Base-by-base conservation (phyloP, 2,113 vertebrate species). In the Menura novaehollandiae region DNA sequence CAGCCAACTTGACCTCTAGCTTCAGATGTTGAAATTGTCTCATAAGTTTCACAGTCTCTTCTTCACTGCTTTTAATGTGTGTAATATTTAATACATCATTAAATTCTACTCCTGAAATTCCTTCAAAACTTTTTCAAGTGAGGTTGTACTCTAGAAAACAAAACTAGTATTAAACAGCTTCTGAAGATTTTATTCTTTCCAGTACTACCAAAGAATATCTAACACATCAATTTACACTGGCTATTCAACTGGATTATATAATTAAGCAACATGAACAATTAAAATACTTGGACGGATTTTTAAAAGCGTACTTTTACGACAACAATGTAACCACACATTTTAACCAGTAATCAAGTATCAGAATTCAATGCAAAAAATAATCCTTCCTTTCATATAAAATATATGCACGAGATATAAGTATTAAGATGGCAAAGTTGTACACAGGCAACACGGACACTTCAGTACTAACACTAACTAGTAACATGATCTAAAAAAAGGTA, bases 71-170 rank as follows among this genome's bases (percentile, higher is more conserved):
- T 93, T 98, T 98, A 93, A 99, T 99, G 89, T 99, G 98, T 33
- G 98, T 99, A 79, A 99, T 99, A 84, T 99, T 99, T 91, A 99
- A 96, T 15, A 92, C 96, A 37, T 99, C 98, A 10, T 98, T 99
- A 96, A 99, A 99, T 51, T 98, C 97, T 26, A 99, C 98, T 46
- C 91, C 98, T 43, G 98, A 98, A 58, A 99, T 98, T 93, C 99
- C 39, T 97, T 99, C 99, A 95, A 99, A 99, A 93, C 95, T 99
- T 99, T 97, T 99, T 99, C 91, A 99, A 95, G 91, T 99, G 99
- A 35, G 98, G 98, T 84, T 99, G 98, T 32, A 99, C 99, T 69
- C 99, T 99, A 44, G 44, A 91, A 91, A 78, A 77, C 46, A 89
- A 92, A 47, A 63, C 10, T 60, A 26, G 9, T 64, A 30, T 85